Base-by-base conservation (phyloP, 2,797 vertebrate species). In the Alosa sapidissima region DNA sequence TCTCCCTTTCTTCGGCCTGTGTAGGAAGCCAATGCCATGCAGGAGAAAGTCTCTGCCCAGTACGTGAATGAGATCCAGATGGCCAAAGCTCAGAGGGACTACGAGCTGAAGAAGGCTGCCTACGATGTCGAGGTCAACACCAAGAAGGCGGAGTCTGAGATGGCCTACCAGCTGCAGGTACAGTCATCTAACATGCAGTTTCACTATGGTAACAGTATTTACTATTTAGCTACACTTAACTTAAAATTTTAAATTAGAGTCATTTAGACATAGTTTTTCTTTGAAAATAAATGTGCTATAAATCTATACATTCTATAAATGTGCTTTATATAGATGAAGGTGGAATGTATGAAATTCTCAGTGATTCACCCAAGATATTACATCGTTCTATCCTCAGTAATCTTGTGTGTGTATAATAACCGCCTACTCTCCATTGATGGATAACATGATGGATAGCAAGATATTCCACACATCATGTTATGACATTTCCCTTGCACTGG, bases 101-200 rank as follows among this genome's bases (percentile, higher is more conserved):
- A 95, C 0, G 97, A 98, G 90, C 94, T 98, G 91, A 98, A 98
- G 91, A 98, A 97, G 87, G 97, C 97, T 0, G 88, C 93, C 0
- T 98, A 98, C 0, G 97, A 98, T 89, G 93, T 96, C 0, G 97
- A 98, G 90, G 96, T 98, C 83, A 96, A 96, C 95, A 97, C 95
- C 0, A 96, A 96, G 92, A 96, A 97, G 82, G 97, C 97, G 0
- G 96, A 98, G 91, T 97, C 97, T 0, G 97, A 98, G 91, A 94
- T 98, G 93, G 97, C 97, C 82, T 98, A 97, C 84, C 97, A 98
- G 89, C 94, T 98, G 33, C 97, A 98, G 97, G 97, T 98, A 83
- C 33, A 51, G 68, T 75, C 24, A 45, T 41, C 36, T 75, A 19
- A 14, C 33, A 24, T 72, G 11, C 65, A 72, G 13, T 72, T 41